Percentiles rank a stretch among this genome's conserved stretches.
phyloP scores from a whole-genome alignment of 1,140 invertebrate species.

The Nasonia longicornis region DNA sequence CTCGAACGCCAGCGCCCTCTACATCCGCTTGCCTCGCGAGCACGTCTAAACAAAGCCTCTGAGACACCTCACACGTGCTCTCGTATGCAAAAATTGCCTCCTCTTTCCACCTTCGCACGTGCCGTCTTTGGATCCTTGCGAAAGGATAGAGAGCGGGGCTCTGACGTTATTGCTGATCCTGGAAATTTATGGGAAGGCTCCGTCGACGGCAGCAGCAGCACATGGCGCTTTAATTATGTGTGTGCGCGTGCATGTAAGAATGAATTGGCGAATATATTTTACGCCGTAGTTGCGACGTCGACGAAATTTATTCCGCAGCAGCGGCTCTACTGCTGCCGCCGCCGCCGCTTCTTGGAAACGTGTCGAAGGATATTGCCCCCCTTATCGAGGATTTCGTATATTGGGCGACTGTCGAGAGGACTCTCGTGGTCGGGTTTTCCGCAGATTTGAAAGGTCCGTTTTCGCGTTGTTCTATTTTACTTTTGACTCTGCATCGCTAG shows the following conservation, averaged over 20 bases:
- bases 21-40: neutral
- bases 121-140: neutral
- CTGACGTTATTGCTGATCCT: slow-evolving; percentile 68
- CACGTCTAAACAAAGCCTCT: neutral
- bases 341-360: slow-evolving; percentile 27
- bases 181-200: slow-evolving; percentile 65
- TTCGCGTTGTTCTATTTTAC: no score
- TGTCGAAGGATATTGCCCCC: neutral
- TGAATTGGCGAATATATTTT: slow-evolving; percentile 67
- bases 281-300: slow-evolving; percentile 51
- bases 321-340: neutral
- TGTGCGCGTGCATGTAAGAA: slow-evolving; percentile 53
- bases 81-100: neutral
- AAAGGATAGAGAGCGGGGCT: slow-evolving; percentile 45
- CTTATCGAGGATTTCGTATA: neutral
- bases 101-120: neutral
- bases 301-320: slow-evolving; percentile 51
- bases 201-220: slow-evolving; percentile 51
- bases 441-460: neutral
- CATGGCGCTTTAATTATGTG: slow-evolving; percentile 69
- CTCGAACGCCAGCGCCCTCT: neutral
- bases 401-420: neutral
- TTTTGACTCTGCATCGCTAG: no score
- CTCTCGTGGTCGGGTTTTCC: neutral
- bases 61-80: neutral